phyloP scores from a whole-genome alignment of 2,797 vertebrate species.

The Pelobates cultripes region DNA sequence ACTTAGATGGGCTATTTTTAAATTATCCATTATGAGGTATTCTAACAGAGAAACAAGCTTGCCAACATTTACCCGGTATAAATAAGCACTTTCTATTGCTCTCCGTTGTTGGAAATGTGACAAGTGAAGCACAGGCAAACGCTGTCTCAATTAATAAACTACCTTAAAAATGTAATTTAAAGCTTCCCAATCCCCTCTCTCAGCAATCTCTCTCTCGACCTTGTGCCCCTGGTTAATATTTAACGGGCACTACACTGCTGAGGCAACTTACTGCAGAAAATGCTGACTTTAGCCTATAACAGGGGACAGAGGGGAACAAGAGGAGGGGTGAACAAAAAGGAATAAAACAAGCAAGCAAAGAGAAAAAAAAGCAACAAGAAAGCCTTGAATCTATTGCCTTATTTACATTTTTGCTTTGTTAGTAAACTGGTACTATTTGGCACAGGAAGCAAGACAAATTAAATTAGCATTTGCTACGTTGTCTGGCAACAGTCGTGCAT shows the following conservation, averaged over 20 bases:
- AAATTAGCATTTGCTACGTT: slow-evolving; percentile 63
- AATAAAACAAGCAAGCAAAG: slow-evolving; percentile 48
- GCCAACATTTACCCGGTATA: no score
- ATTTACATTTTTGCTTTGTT: slow-evolving; percentile 79
- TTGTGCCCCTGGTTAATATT: slow-evolving; percentile 58
- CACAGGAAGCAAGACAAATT: slow-evolving; percentile 59
- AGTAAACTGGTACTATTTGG: slow-evolving; percentile 64
- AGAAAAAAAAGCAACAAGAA: neutral
- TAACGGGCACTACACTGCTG: slow-evolving; percentile 61
- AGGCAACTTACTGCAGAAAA: slow-evolving; percentile 61
- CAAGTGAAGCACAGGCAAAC: no score
- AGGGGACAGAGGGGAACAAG: neutral
- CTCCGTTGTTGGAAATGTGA: no score
- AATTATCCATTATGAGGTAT: no score
- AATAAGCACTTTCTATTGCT: no score
- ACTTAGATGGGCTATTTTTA: no score
- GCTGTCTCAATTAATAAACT: no score
- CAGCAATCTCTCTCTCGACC: slow-evolving; percentile 52
- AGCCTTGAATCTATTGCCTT: slow-evolving; percentile 58
- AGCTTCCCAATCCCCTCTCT: slow-evolving; percentile 23
- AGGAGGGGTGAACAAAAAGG: slow-evolving; percentile 56
- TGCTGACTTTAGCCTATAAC: slow-evolving; percentile 62
- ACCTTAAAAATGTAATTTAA: slow-evolving; percentile 6
- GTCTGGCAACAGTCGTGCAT: slow-evolving; percentile 60
- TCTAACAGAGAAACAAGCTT: no score